phyloP scores from a whole-genome alignment of 2,113 vertebrate genomes.

The Plecotus auritus region DNA sequence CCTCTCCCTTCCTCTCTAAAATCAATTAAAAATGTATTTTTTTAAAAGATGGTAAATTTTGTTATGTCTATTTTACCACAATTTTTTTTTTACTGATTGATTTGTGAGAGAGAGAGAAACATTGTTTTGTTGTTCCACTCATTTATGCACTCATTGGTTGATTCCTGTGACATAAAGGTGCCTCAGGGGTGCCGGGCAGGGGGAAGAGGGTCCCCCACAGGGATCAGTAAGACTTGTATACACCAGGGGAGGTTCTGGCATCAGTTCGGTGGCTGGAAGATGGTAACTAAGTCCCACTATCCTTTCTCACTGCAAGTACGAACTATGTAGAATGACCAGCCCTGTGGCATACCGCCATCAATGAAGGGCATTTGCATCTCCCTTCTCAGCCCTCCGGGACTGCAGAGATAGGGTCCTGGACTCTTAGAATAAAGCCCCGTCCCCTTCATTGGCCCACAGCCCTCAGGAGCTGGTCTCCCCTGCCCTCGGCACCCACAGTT shows the following conservation, averaged over 20 bases:
- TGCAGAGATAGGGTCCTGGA: not conserved
- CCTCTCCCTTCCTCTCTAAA: too few species aligned
- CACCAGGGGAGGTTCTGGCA: not conserved
- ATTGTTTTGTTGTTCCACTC: too few species aligned
- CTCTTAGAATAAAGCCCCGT: not conserved
- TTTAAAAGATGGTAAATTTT: too few species aligned
- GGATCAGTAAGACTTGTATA: not conserved
- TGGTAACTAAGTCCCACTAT: not conserved
- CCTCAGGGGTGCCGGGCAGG: accelerated
- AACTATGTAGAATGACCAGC: accelerated
- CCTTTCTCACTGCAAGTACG: not conserved
- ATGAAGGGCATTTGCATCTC: not conserved
- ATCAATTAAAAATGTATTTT: too few species aligned
- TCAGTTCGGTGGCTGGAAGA: not conserved
- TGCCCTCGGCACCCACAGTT: not conserved
- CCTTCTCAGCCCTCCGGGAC: not conserved
- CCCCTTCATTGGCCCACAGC: not conserved
- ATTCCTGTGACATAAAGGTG: too few species aligned
- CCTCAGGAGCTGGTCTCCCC: not conserved
- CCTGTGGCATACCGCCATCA: accelerated
- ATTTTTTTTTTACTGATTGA: too few species aligned
- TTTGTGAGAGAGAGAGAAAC: too few species aligned
- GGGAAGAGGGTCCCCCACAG: too few species aligned
- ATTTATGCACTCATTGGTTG: too few species aligned
- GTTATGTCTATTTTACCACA: too few species aligned